Evolutionary conservation across 1,140 invertebrate genomes (phyloP).

Genomic region (Vanessa atalanta): DNA sequence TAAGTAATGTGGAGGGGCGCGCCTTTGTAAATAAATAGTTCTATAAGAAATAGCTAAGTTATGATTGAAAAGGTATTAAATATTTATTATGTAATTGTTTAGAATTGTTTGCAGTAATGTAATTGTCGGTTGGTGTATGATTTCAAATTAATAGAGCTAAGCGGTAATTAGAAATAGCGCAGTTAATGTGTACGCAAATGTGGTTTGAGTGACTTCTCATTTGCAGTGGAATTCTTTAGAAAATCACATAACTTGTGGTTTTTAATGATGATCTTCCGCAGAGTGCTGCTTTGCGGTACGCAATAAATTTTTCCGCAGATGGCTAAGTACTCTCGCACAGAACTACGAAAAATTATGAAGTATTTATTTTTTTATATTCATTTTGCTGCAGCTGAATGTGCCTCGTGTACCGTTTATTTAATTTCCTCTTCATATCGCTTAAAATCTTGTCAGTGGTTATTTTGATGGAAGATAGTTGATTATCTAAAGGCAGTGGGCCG

Average conservation of each 20-base stretch:
- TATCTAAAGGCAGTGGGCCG: conserved; percentile 36
- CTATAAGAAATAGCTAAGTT: background rate
- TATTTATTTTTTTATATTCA: conserved; percentile 30
- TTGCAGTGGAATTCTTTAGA: conserved; percentile 47
- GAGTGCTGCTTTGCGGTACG: conserved; percentile 38
- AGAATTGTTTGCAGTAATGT: background rate
- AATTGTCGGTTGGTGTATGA: conserved; percentile 14
- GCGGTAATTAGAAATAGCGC: conserved; percentile 28
- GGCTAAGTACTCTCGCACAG: conserved; percentile 30
- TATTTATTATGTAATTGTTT: too few relatives aligned
- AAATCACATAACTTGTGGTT: conserved; percentile 49
- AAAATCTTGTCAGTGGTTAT: conserved; percentile 6
- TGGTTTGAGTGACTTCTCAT: conserved; percentile 41
- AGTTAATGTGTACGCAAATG: conserved; percentile 34
- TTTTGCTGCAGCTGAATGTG: conserved; percentile 16
- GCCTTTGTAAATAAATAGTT: too few relatives aligned
- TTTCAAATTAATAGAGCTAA: conserved; percentile 18
- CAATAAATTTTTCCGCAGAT: conserved; percentile 41
- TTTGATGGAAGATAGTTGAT: conserved; percentile 30
- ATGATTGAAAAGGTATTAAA: background rate
- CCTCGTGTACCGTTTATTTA: conserved; percentile 24
- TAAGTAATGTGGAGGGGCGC: too few relatives aligned
- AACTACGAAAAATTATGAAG: conserved; percentile 32
- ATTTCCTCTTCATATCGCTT: conserved; percentile 34
- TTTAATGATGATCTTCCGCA: conserved; percentile 46